A percentile compares a stretch with the other conserved stretches of the same genome.
Evolutionary conservation across 2,797 vertebrate species (phyloP).

Genomic region (Poecilia picta): DNA sequence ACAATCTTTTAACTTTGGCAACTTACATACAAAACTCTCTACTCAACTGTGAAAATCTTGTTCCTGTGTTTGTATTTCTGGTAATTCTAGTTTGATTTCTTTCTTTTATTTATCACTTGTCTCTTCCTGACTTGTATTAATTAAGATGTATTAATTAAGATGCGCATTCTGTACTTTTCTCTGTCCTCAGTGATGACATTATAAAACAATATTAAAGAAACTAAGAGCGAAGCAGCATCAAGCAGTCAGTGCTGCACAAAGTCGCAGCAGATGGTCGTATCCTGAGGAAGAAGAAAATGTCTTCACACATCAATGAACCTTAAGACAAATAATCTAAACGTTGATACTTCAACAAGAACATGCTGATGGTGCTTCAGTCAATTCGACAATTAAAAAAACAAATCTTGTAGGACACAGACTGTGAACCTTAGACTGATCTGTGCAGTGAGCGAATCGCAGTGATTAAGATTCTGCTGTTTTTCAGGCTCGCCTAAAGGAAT

Average conservation of each 20-base stretch:
- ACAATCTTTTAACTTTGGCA: background rate
- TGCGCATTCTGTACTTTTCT: background rate
- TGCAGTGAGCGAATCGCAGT: background rate
- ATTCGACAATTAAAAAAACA: background rate
- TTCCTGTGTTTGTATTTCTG: background rate
- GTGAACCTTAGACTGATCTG: background rate
- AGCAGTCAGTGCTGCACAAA: background rate
- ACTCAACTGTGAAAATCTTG: background rate
- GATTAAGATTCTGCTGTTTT: background rate
- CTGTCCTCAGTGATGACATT: background rate
- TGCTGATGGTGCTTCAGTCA: background rate
- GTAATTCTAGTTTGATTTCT: background rate
- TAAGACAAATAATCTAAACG: background rate
- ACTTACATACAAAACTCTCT: background rate
- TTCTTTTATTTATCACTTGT: background rate
- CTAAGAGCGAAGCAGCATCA: background rate
- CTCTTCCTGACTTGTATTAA: background rate
- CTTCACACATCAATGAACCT: slow-evolving; percentile 3
- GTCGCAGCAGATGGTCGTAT: slow-evolving; percentile 34
- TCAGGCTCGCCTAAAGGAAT: slow-evolving; percentile 87
- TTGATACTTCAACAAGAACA: background rate
- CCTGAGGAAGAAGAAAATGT: background rate
- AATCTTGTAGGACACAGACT: background rate
- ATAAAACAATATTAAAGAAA: background rate
- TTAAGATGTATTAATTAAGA: background rate